These are phyloP conservation scores for Drosophila yooni DNA, from an alignment of 2,888 invertebrate genomes.

Conservation along the genomic window DNA sequence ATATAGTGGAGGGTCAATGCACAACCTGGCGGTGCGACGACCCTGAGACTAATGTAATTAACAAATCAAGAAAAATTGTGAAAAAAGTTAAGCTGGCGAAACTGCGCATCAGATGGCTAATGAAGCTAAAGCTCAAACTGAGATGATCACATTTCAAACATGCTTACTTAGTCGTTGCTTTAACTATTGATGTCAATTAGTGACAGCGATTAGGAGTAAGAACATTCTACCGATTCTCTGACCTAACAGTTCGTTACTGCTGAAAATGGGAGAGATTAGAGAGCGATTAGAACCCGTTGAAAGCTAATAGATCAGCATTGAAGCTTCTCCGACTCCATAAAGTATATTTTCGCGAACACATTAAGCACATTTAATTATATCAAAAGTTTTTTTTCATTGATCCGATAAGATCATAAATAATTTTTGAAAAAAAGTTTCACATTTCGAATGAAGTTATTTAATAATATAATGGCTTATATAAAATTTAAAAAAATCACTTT, in stretches of 20 bases:
- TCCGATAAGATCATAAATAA: too few relatives aligned
- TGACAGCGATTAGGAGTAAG: slow-evolving; percentile 17
- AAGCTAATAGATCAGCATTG: background rate
- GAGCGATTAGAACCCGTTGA: background rate
- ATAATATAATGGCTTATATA: background rate
- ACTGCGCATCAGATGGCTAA: slow-evolving; percentile 29
- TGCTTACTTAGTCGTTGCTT: slow-evolving; percentile 12
- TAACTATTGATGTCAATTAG: slow-evolving; percentile 33
- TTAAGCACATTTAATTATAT: too few relatives aligned
- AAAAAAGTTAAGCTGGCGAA: slow-evolving; percentile 24
- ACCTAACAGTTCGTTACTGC: background rate
- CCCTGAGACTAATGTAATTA: slow-evolving; percentile 46
- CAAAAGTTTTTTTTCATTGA: too few relatives aligned
- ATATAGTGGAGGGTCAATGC: slow-evolving; percentile 53
- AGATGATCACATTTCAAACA: slow-evolving; percentile 6
- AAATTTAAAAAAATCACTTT: background rate
- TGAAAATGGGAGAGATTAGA: background rate
- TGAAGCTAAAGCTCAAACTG: slow-evolving; percentile 26
- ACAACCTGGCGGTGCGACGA: slow-evolving; percentile 54
- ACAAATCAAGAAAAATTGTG: slow-evolving; percentile 12
- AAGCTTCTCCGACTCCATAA: background rate
- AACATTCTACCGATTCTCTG: background rate
- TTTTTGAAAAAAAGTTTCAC: background rate
- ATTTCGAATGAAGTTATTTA: background rate
- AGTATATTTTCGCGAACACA: background rate